Evolutionary conservation across 2,888 invertebrate species (phyloP).

Genomic region (Entomobrya proxima): DNA sequence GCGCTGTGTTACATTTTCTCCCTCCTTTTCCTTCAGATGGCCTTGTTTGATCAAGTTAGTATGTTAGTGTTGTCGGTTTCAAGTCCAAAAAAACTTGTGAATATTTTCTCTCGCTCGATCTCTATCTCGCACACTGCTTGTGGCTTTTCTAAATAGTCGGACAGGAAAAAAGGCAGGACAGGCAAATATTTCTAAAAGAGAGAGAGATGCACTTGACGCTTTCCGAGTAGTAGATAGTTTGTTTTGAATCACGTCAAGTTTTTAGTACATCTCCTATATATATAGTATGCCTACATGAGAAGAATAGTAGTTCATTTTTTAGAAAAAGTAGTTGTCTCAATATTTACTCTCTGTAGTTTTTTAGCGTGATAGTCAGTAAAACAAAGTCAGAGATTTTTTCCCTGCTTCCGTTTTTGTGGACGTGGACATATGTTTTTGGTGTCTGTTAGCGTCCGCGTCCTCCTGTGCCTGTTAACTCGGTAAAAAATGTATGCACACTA

Average conservation of each 20-base stretch:
- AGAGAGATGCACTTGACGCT: slow-evolving; percentile 28
- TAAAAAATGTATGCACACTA: background rate
- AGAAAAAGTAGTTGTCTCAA: slow-evolving; percentile 2
- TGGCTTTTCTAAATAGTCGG: too few relatives aligned
- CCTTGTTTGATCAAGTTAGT: too few relatives aligned
- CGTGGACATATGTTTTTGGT: slow-evolving; percentile 6
- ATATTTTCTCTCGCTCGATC: too few relatives aligned
- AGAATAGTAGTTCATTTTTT: background rate
- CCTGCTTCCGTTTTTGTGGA: slow-evolving; percentile 26
- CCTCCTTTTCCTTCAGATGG: too few relatives aligned
- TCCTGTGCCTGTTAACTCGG: background rate
- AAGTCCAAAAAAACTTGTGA: too few relatives aligned
- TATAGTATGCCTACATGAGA: background rate
- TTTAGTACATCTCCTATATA: slow-evolving; percentile 20
- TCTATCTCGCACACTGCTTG: too few relatives aligned
- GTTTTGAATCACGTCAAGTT: slow-evolving; percentile 38
- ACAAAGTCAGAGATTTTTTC: background rate
- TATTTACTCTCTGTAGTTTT: slow-evolving; percentile 26
- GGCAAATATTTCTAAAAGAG: too few relatives aligned
- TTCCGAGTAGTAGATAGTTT: too few relatives aligned
- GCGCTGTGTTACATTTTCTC: too few relatives aligned
- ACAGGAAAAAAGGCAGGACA: background rate
- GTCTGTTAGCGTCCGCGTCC: background rate
- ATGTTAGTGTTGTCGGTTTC: too few relatives aligned
- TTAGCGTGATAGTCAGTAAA: background rate